Evolutionary conservation across 2,113 vertebrate genomes (phyloP), one percentile per base, ranked within the genome.

Genomic region (Patagioenas fasciata): DNA sequence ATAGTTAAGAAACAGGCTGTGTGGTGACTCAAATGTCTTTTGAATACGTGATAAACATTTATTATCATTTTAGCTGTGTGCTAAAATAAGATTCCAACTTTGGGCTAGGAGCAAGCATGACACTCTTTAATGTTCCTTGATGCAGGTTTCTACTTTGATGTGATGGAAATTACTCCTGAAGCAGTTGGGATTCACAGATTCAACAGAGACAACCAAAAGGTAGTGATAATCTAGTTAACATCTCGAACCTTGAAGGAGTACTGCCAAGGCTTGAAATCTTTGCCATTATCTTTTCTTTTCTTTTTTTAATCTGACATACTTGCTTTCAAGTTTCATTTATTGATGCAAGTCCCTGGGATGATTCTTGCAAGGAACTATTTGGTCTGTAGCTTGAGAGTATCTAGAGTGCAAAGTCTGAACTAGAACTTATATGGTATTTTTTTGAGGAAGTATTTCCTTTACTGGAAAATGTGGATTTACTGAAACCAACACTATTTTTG

Each of bases 111-210:
- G 54, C 23, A 85, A 90, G 78, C 29, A 21, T 89, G 65, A 72
- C 28, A 10, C 9, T 72, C 42, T 89, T 92, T 91, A 89, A 74
- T 80, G 80, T 95, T 84, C 73, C 88, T 95, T 92, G 21, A 53
- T 96, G 91, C 96, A 98, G 98, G 98, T 64, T 98, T 99, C 97
- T 99, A 99, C 97, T 99, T 98, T 95, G 99, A 99, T 84, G 98
- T 98, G 20, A 98, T 98, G 98, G 99, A 99, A 97, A 99, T 99
- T 96, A 99, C 98, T 9, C 99, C 99, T 56, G 97, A 98, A 54
- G 98, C 98, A 6, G 94, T 95, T 6, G 99, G 99, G 18, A 95
- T 98, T 80, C 97, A 99, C 66, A 98, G 98, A 95, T 99, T 99
- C 80, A 97, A 98, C 87, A 70, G 77, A 13, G 94, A 98, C 12